phyloP scores from a whole-genome alignment of 2,888 invertebrate genomes.

The Leptopilina syphax region DNA sequence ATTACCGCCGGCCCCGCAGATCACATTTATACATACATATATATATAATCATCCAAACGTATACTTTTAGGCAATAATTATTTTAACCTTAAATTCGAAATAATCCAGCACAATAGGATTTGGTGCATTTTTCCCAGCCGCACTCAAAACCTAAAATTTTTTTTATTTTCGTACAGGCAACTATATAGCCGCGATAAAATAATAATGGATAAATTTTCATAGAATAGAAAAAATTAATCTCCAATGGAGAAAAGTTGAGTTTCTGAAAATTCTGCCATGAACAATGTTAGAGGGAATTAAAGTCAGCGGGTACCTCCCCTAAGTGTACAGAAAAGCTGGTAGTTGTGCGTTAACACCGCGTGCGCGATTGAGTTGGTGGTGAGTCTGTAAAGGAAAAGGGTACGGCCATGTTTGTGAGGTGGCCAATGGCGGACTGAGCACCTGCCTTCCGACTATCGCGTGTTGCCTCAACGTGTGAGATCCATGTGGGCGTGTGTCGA shows the following conservation, averaged over 20 bases:
- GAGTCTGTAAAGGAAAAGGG: conserved; percentile 66
- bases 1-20: conserved; percentile 59
- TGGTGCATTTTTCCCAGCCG: background rate
- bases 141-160: background rate
- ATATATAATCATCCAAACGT: conserved; percentile 48
- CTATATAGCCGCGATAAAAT: too few species aligned
- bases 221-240: too few species aligned
- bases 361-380: conserved; percentile 65
- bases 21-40: conserved; percentile 17
- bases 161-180: background rate
- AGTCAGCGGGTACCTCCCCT: conserved; percentile 55
- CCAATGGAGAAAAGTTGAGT: too few species aligned
- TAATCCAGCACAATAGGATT: background rate
- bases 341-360: conserved; percentile 66
- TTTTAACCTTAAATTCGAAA: conserved; percentile 34
- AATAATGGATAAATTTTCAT: too few species aligned
- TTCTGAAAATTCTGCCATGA: conserved; percentile 44
- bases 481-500: conserved; percentile 69
- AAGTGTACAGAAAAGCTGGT: conserved; percentile 55
- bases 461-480: conserved; percentile 68
- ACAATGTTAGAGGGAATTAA: conserved; percentile 53
- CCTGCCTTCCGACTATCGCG: conserved; percentile 74
- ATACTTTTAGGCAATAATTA: conserved; percentile 63
- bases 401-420: conserved; percentile 76
- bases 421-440: conserved; percentile 76